Evolutionary conservation across 2,888 invertebrate species (phyloP), one percentile per base, ranked within the genome.

Genomic region (Gymnosoma rotundatum): DNA sequence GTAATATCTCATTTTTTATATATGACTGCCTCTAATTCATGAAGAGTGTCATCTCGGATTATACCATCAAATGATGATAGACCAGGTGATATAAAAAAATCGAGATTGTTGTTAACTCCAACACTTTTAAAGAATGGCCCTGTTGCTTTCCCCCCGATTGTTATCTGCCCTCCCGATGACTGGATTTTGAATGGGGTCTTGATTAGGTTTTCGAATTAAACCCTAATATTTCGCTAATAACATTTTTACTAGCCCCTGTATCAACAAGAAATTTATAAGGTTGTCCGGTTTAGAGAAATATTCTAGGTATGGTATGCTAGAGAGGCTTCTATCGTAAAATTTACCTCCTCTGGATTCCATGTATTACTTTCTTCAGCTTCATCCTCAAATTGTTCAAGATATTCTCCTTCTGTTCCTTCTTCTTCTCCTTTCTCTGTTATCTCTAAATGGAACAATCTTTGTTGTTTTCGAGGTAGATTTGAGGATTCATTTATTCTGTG

Each of bases 11-110:
- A 25, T 48, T 48, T 32, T 64, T 64, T 25, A 25, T 48, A 18
- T 36, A 83, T 84, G 14, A 87, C 58, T 16, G 85, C 83, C 14
- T 75, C 66, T 8, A 86, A 56, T 16, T 85, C 25, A 18, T 73
- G 79, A 10, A 86, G 25, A 0, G 83, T 83, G 25, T 86, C 83
- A 9, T 85, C 83, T 4, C 86, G 81, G 20, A 82, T 83, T 38
- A 85, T 58, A 25, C 81, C 78, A 42, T 78, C 69, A 48, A 78
- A 79, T n/a, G n/a, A n/a, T n/a, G n/a, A n/a, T n/a, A n/a, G n/a
- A n/a, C n/a, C n/a, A n/a, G n/a, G n/a, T n/a, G n/a, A n/a, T n/a
- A n/a, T n/a, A n/a, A n/a, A n/a, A n/a, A n/a, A n/a, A n/a, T n/a
- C n/a, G n/a, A n/a, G n/a, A n/a, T n/a, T n/a, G n/a, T n/a, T n/a